A percentile compares a stretch with the other conserved stretches of the same genome.
Evolutionary conservation across 2,113 vertebrate species (phyloP).

Genomic region (Labeo catla): DNA sequence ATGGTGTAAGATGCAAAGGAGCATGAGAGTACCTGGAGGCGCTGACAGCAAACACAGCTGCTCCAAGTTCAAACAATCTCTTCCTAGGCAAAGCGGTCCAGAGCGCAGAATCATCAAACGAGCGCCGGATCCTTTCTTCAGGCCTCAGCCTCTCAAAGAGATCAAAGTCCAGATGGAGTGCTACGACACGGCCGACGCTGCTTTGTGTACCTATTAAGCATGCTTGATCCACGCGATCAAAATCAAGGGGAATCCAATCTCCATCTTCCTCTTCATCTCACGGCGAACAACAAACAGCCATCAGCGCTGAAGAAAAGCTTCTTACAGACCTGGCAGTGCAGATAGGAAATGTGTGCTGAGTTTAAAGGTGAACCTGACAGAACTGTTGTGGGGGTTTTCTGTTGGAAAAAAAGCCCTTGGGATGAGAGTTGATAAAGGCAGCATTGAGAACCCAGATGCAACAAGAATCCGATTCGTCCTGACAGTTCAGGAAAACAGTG

Average conservation of each 20-base stretch:
- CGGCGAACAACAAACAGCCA: constrained; percentile 16
- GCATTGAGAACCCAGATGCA: not conserved
- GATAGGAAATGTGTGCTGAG: constrained; percentile 16
- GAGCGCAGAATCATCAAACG: constrained; percentile 1
- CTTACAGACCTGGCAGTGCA: constrained; percentile 10
- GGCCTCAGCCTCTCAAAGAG: not conserved
- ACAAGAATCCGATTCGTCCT: not conserved
- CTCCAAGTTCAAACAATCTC: not conserved
- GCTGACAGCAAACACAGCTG: not conserved
- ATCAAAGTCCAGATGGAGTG: constrained; percentile 5
- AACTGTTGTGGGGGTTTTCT: constrained; percentile 63
- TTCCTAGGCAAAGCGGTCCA: not conserved
- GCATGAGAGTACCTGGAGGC: not conserved
- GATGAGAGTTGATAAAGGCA: constrained; percentile 57
- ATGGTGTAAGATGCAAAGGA: not conserved
- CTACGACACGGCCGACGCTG: not conserved
- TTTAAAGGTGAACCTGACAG: constrained; percentile 72
- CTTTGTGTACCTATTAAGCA: not conserved
- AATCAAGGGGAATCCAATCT: not conserved
- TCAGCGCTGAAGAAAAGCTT: not conserved
- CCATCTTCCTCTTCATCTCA: not conserved
- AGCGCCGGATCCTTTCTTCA: not conserved
- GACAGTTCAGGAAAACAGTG: not conserved
- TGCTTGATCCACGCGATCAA: not conserved
- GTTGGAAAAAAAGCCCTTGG: not conserved